phyloP scores from a whole-genome alignment of 2,113 vertebrate genomes.

The Osmerus mordax region DNA sequence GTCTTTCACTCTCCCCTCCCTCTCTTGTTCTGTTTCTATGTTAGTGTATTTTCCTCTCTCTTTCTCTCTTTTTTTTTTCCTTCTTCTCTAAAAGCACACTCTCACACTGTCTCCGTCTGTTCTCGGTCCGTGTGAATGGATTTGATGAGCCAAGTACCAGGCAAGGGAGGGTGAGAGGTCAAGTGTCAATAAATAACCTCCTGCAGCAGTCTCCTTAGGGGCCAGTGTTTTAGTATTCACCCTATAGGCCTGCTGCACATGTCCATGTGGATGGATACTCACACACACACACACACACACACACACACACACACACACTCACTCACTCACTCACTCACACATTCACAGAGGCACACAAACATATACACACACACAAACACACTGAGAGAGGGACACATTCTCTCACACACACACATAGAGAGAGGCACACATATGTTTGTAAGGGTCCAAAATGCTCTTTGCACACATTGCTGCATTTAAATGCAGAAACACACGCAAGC shows the following conservation, averaged over 20 bases:
- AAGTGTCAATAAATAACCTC: slow-evolving; percentile 30
- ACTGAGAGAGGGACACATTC: too few species aligned
- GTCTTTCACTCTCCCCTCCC: background rate
- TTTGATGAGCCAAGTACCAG: background rate
- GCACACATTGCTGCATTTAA: too few species aligned
- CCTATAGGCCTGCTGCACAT: slow-evolving; percentile 11
- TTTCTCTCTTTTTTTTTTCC: background rate
- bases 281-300: background rate
- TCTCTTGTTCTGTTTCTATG: background rate
- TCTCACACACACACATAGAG: too few species aligned
- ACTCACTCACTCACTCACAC: background rate
- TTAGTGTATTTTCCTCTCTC: background rate
- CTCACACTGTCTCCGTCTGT: background rate
- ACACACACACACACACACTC: background rate
- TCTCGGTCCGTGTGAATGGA: background rate
- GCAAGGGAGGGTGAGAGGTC: slow-evolving; percentile 16
- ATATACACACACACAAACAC: too few species aligned
- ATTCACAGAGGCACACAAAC: background rate
- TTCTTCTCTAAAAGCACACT: background rate
- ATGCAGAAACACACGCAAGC: too few species aligned
- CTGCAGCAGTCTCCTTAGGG: background rate
- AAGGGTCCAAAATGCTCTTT: too few species aligned
- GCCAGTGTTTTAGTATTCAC: slow-evolving; percentile 15
- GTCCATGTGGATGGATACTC: background rate
- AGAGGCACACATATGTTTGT: too few species aligned